Evolutionary conservation across 2,888 invertebrate species (phyloP).

Genomic region (Neoitamus cyanurus): DNA sequence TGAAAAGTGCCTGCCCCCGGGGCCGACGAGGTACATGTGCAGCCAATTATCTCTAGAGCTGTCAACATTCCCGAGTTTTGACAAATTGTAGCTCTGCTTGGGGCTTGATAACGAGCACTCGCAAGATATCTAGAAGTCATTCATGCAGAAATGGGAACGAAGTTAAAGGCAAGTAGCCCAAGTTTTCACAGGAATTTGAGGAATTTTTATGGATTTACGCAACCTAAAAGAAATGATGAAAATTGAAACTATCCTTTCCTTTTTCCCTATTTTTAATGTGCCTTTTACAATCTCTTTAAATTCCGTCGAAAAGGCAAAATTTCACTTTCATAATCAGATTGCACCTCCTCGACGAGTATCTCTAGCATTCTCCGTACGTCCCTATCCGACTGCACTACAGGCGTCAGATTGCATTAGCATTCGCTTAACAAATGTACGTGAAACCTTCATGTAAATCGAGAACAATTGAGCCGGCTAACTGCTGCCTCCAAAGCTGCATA

Average conservation of each 20-base stretch:
- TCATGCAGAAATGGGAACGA: background rate
- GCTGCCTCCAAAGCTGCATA: background rate
- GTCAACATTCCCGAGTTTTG: background rate
- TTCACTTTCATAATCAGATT: constrained; percentile 6
- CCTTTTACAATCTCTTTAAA: background rate
- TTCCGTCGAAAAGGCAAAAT: background rate
- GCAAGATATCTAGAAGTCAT: background rate
- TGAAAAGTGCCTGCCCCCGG: background rate
- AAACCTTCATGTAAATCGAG: background rate
- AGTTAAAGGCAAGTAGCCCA: background rate
- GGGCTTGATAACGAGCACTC: background rate
- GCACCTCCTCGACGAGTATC: background rate
- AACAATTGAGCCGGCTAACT: constrained; percentile 16
- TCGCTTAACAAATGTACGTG: background rate
- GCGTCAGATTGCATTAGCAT: constrained; percentile 2
- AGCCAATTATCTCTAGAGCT: background rate
- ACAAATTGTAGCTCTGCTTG: background rate
- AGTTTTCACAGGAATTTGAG: background rate
- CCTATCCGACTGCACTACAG: background rate
- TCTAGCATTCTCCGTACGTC: background rate
- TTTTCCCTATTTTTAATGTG: background rate
- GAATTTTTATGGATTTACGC: background rate
- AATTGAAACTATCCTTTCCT: background rate
- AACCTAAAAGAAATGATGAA: background rate
- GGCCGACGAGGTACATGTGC: background rate